Evolutionary conservation across 2,113 vertebrate genomes (phyloP), one percentile per base, ranked within the genome.

Genomic region (Anguilla japonica): DNA sequence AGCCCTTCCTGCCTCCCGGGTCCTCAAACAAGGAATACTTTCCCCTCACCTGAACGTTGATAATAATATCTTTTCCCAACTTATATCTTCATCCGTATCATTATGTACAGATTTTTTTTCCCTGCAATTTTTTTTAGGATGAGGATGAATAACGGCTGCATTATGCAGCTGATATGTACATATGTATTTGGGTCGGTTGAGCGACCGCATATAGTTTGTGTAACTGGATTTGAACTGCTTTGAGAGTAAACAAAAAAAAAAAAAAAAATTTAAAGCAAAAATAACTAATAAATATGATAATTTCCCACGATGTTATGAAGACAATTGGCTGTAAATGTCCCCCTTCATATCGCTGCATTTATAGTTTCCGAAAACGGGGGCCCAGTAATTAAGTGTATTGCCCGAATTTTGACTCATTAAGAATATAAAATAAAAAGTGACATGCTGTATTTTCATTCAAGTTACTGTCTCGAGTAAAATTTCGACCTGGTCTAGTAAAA

Each of bases 181-280:
- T 96, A 97, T 94, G 93, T 96, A 90, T 95, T 94, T 95, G 93
- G 97, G 97, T 98, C 97, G 97, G 96, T 98, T 97, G 96, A 96
- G 93, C 95, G 97, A 96, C 97, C 97, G 53, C 93, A 91, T 94
- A 96, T 96, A 97, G 96, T 96, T 96, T 94, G 93, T 96, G 95
- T 95, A 95, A 88, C 91, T 89, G 94, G 94, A 96, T 94, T 93
- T 96, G 92, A 96, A 95, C 91, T 95, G 94, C 96, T 96, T 96
- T 63, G 46, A 67, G 34, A 87, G 53, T 39, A 83, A 82, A 53
- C 50, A 53, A 80, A 50, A 6, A 84, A 86, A 88, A 87, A 92
- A 85, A 75, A 90, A 60, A 81, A 83, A n/a, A 56, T 80, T 80
- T 80, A 8, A 46, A 46, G 39, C 43, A 67, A 86, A 39, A 57